phyloP scores from a whole-genome alignment of 2,797 vertebrate species.

The Sebastes taczanowskii region DNA sequence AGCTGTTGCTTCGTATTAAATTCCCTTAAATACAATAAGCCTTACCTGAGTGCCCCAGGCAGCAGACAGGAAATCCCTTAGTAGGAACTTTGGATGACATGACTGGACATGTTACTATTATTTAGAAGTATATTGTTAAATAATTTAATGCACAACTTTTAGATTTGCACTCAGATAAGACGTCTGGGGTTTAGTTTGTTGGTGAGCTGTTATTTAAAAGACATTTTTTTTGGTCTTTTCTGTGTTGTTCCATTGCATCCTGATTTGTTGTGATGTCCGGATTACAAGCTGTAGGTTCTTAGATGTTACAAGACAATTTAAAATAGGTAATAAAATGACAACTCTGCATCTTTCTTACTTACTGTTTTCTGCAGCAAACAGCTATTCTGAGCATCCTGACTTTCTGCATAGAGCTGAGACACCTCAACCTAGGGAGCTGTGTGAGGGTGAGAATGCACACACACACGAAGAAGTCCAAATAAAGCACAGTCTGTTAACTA shows the following conservation, averaged over 20 bases:
- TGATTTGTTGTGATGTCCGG: background rate
- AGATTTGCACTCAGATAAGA: background rate
- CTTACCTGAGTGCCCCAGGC: conserved; percentile 24
- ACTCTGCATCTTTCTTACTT: conserved; percentile 73
- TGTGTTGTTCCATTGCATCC: background rate
- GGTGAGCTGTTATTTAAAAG: background rate
- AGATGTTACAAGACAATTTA: background rate
- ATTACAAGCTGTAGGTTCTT: background rate
- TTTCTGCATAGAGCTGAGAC: conserved; percentile 94
- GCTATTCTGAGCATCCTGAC: conserved; percentile 95
- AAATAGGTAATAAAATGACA: background rate
- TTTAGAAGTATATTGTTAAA: background rate
- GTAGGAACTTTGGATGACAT: conserved; percentile 17
- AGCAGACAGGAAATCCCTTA: conserved; percentile 43
- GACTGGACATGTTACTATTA: conserved; percentile 23
- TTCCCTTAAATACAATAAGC: conserved; percentile 36
- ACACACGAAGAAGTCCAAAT: conserved; percentile 5
- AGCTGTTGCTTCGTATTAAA: conserved; percentile 53
- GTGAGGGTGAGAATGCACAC: conserved; percentile 88
- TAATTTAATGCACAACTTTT: background rate
- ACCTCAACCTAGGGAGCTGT: conserved; percentile 97
- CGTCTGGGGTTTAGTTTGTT: background rate
- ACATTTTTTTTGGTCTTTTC: background rate
- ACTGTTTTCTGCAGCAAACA: conserved; percentile 88
- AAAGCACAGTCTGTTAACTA: conserved; percentile 4